Conservation (phyloP, 2,888 invertebrate genomes). For the Apodemia mormo region DNA sequence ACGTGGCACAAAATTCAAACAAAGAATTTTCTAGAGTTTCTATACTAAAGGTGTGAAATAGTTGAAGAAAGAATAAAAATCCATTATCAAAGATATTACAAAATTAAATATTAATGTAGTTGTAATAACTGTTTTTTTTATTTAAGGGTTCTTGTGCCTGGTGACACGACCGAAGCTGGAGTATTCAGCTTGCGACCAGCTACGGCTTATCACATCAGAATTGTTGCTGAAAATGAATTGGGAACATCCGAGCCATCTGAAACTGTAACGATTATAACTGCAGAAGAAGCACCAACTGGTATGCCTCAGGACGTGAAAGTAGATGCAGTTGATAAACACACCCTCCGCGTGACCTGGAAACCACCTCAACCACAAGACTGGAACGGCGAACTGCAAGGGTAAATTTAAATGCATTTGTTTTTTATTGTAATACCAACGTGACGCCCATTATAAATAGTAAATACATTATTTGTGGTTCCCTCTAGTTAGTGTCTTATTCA, state of each 20-base stretch:
- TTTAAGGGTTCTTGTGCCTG: constrained; percentile 90
- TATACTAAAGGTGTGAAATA: no score
- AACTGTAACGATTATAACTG: constrained; percentile 96
- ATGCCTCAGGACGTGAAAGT: constrained; percentile 92
- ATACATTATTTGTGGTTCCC: no score
- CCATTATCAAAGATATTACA: no score
- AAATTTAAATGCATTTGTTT: constrained; percentile 27
- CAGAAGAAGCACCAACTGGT: constrained; percentile 94
- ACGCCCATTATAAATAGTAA: no score
- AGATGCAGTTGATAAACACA: constrained; percentile 93
- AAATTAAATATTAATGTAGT: no score
- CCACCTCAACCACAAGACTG: constrained; percentile 93
- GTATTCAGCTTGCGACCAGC: constrained; percentile 94
- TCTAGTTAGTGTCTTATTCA: no score
- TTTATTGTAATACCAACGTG: neutral
- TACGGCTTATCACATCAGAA: constrained; percentile 95
- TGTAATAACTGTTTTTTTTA: constrained; percentile 10
- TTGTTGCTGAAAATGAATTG: constrained; percentile 96
- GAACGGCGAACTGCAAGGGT: constrained; percentile 92
- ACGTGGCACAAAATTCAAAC: no score
- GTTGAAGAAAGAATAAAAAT: no score
- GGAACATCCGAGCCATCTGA: constrained; percentile 96
- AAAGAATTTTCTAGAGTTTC: no score
- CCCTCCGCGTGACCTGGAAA: constrained; percentile 94
- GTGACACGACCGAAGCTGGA: constrained; percentile 93